These are phyloP conservation scores for Chelon labrosus DNA, from an alignment of 2,797 vertebrate genomes.

Conservation along the genomic window DNA sequence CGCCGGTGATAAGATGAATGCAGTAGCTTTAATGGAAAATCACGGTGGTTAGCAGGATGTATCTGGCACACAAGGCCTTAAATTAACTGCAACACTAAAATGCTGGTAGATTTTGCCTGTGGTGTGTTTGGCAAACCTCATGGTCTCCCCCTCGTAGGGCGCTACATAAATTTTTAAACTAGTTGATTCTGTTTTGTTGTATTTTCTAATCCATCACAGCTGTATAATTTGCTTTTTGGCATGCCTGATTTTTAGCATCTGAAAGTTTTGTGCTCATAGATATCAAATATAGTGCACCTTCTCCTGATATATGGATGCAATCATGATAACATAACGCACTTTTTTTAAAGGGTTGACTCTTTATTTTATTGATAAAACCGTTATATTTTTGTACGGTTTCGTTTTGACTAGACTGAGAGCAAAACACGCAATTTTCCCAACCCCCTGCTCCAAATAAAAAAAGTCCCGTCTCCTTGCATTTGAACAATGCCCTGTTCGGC, in stretches of 20 bases:
- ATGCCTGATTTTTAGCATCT: not conserved
- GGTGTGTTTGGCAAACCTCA: constrained; percentile 31
- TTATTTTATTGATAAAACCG: not conserved
- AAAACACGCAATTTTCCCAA: not conserved
- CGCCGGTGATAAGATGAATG: not conserved
- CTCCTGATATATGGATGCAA: too few species aligned
- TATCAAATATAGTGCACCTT: not conserved
- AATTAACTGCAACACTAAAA: constrained; percentile 32
- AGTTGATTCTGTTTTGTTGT: not conserved
- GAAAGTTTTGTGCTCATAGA: constrained; percentile 6
- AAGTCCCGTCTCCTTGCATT: constrained; percentile 10
- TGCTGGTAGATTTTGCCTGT: constrained; percentile 29
- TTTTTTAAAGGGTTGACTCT: not conserved
- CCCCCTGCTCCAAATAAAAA: constrained; percentile 10
- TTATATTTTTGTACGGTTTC: not conserved
- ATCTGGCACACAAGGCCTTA: constrained; percentile 32
- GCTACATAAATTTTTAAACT: not conserved
- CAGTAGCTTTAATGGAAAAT: constrained; percentile 32
- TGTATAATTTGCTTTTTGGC: constrained; percentile 4
- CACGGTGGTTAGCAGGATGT: constrained; percentile 17
- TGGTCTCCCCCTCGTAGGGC: not conserved
- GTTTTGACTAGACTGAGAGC: too few species aligned
- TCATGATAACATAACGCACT: not conserved
- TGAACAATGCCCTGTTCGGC: constrained; percentile 18
- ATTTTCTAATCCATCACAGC: constrained; percentile 21